Evolutionary conservation across 2,797 vertebrate genomes (phyloP), one percentile per base, ranked within the genome.

Genomic region (Dipus sagitta): DNA sequence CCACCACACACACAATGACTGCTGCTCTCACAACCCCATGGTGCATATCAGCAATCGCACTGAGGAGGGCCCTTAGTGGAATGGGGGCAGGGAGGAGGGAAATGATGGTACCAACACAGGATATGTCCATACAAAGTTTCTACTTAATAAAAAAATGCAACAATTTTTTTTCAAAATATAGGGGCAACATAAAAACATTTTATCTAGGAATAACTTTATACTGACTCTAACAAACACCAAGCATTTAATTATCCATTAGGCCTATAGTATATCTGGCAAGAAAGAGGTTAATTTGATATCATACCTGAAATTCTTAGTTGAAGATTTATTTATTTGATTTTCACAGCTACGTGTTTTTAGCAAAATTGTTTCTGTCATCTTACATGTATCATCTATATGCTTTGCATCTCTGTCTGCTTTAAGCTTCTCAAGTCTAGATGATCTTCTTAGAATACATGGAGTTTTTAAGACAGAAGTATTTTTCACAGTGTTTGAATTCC

Each of bases 301-400:
- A 95, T 96, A 97, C 94, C 88, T 91, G 91, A 82, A 97, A 94
- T 89, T 65, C 28, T 96, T 86, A 79, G 67, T 4, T 83, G 93
- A 86, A 76, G 62, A 75, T 89, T 83, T 94, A 88, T 42, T 54
- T 92, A 34, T 90, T 92, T 4, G 21, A 89, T 26, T 70, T 52
- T 76, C 30, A 94, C 3, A 83, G 52, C 15, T n/a, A 96, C 28
- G 79, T 21, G 71, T 34, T 58, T 78, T 81, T 65, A 93, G 86
- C 42, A 91, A 88, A 93, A 34, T 94, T 28, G 88, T 82, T 92
- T 97, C 75, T 64, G 76, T 34, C 11, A 78, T 94, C 62, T 94
- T 90, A 68, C 2, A 92, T 87, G 88, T 13, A 26, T 17, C 10
- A 79, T 38, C n/a, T 94, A 24, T 64, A 38, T 67, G 4, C 24